Conservation (phyloP, 2,888 invertebrate species). For the Archaeoteleia sp. region DNA sequence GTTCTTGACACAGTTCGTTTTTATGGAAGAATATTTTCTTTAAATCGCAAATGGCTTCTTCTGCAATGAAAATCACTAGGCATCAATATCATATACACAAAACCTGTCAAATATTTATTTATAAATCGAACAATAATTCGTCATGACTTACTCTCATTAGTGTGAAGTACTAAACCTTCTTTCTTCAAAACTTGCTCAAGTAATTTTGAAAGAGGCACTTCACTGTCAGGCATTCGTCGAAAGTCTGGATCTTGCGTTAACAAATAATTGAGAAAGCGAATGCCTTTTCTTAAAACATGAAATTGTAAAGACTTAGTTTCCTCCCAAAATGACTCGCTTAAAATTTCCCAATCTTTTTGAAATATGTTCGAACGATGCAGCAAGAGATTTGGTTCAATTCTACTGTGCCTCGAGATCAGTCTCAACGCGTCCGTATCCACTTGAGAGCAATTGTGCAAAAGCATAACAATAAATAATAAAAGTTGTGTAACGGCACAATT, state of each 20-base stretch:
- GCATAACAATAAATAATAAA: constrained; percentile 56
- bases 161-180: constrained; percentile 60
- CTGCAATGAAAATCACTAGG: too few relatives aligned
- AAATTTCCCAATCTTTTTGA: constrained; percentile 44
- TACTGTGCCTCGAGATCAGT: constrained; percentile 4
- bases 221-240: constrained; percentile 62
- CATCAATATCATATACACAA: too few relatives aligned
- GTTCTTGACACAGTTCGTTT: too few relatives aligned
- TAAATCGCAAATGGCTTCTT: too few relatives aligned
- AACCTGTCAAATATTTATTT: not conserved
- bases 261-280: constrained; percentile 65
- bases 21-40: too few relatives aligned
- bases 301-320: constrained; percentile 58
- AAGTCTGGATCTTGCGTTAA: constrained; percentile 66
- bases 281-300: constrained; percentile 62
- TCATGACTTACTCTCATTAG: constrained; percentile 65
- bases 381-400: constrained; percentile 11
- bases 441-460: constrained; percentile 63
- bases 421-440: constrained; percentile 57
- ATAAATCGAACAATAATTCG: not conserved
- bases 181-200: constrained; percentile 59
- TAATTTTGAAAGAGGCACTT: constrained; percentile 66
- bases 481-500: constrained; percentile 18
- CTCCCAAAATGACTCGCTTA: constrained; percentile 57
- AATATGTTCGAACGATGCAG: constrained; percentile 22